Percentiles rank a stretch among this genome's conserved stretches.
These are phyloP conservation scores for Drosophila lutescens DNA, from an alignment of 2,888 invertebrate genomes.

Conservation along the genomic window DNA sequence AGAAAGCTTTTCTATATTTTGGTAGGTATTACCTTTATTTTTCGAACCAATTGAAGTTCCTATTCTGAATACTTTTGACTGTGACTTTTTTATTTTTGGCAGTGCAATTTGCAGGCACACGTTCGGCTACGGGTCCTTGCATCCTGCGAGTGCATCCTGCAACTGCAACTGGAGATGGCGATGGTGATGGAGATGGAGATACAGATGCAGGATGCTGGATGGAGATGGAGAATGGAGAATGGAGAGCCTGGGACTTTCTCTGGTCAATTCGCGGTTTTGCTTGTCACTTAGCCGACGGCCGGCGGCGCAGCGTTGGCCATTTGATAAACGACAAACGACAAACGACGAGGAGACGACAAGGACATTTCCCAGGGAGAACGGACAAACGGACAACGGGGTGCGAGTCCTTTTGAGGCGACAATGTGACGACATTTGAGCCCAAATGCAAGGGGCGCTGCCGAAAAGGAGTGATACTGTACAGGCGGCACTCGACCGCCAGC, in stretches of 20 bases:
- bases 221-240: slow-evolving; percentile 16
- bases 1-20: no score
- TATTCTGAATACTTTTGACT: no score
- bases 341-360: slow-evolving; percentile 63
- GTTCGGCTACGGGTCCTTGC: slow-evolving; percentile 16
- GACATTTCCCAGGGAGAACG: slow-evolving; percentile 22
- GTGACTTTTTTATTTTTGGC: not conserved
- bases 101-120: slow-evolving; percentile 36
- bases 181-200: slow-evolving; percentile 5
- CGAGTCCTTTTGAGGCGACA: slow-evolving; percentile 60
- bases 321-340: slow-evolving; percentile 79
- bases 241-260: slow-evolving; percentile 69
- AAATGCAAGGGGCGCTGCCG: slow-evolving; percentile 10
- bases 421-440: slow-evolving; percentile 76
- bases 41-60: not conserved
- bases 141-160: slow-evolving; percentile 25
- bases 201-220: not conserved
- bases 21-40: no score
- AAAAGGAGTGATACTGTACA: slow-evolving; percentile 1
- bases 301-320: slow-evolving; percentile 66
- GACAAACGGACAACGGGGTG: not conserved
- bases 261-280: slow-evolving; percentile 83
- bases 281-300: slow-evolving; percentile 82
- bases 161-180: slow-evolving; percentile 19
- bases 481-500: not conserved